Evolutionary conservation across 2,113 vertebrate species (phyloP).

Genomic region (Colius striatus): DNA sequence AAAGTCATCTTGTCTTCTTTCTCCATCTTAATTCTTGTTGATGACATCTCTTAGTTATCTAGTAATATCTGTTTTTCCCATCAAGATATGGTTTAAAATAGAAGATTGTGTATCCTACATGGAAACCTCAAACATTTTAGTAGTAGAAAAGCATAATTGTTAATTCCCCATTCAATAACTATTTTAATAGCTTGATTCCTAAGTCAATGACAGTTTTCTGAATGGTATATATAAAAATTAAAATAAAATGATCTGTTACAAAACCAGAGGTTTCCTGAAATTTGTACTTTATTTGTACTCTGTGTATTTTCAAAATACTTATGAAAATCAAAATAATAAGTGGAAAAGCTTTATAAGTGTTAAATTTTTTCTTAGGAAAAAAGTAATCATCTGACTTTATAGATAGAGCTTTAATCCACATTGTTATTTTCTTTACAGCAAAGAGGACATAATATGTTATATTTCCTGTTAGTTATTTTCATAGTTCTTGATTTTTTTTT

Average conservation of each 20-base stretch:
- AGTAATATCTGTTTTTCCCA: background rate
- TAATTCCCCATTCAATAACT: background rate
- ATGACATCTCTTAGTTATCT: accelerated
- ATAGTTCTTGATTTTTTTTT: background rate
- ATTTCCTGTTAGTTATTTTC: background rate
- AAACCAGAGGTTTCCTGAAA: background rate
- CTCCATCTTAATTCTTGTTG: background rate
- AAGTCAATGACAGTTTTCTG: background rate
- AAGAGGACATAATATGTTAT: background rate
- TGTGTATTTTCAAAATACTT: background rate
- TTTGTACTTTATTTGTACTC: background rate
- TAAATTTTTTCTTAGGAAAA: background rate
- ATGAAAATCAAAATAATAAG: background rate
- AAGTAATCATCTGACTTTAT: background rate
- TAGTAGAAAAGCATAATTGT: background rate
- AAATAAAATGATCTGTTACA: background rate
- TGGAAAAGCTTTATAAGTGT: background rate
- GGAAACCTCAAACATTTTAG: background rate
- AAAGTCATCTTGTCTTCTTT: background rate
- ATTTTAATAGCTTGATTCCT: background rate
- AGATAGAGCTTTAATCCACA: background rate
- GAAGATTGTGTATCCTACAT: background rate
- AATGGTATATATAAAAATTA: background rate
- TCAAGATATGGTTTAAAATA: background rate
- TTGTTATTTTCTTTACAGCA: background rate